Evolutionary conservation across 2,113 vertebrate genomes (phyloP).

Genomic region (Alligator mississippiensis): DNA sequence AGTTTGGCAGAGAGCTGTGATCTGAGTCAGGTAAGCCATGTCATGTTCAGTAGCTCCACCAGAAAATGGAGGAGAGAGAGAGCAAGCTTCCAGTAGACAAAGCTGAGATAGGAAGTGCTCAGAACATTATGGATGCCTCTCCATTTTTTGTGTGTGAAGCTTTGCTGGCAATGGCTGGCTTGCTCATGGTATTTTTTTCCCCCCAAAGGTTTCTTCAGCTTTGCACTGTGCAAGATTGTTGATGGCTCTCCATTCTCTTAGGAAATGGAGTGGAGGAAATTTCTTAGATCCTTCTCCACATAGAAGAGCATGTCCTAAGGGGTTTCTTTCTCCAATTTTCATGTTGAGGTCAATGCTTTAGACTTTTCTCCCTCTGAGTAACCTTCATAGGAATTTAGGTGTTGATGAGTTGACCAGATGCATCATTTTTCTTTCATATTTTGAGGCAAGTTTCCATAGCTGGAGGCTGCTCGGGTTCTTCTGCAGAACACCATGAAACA

Average conservation of each 20-base stretch:
- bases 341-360: constrained; percentile 77
- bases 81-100: constrained; percentile 85
- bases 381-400: constrained; percentile 71
- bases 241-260: constrained; percentile 80
- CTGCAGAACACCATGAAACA: constrained; percentile 72
- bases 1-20: constrained; percentile 88
- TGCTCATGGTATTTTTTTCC: constrained; percentile 65
- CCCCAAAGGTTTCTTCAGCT: constrained; percentile 68
- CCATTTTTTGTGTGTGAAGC: constrained; percentile 77
- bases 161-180: constrained; percentile 79
- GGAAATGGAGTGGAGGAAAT: constrained; percentile 79
- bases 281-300: constrained; percentile 78
- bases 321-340: constrained; percentile 68
- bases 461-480: constrained; percentile 69
- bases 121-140: constrained; percentile 80
- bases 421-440: constrained; percentile 45
- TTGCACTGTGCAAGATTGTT: constrained; percentile 74
- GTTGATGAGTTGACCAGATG: constrained; percentile 70
- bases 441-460: constrained; percentile 69
- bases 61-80: constrained; percentile 97
- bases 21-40: constrained; percentile 91
- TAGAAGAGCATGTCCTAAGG: constrained; percentile 75
- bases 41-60: constrained; percentile 92
- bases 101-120: constrained; percentile 85
- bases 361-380: constrained; percentile 65